Percentiles rank a stretch among this genome's conserved stretches.
These are phyloP conservation scores for Spodoptera picta DNA, from an alignment of 2,888 invertebrate species.

Conservation along the genomic window DNA sequence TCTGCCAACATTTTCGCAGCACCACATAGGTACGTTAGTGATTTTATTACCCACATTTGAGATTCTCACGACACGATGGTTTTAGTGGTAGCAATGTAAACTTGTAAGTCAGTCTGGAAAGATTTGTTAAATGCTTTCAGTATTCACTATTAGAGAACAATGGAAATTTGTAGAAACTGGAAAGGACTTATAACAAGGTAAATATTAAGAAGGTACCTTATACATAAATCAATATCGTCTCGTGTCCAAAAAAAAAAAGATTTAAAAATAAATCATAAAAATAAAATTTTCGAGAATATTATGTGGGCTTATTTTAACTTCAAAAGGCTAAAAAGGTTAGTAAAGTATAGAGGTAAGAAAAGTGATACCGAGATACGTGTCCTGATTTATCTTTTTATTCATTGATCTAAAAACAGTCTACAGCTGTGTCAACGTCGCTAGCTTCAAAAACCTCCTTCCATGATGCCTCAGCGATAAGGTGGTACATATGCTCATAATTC, in stretches of 20 bases:
- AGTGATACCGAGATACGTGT: constrained; percentile 17
- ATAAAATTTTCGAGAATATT: not conserved
- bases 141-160: not conserved
- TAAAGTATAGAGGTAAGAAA: constrained; percentile 16
- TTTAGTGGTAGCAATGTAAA: constrained; percentile 20
- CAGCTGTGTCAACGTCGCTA: too few species aligned
- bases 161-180: too few species aligned
- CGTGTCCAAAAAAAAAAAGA: too few species aligned
- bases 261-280: too few species aligned
- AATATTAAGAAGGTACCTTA: too few species aligned
- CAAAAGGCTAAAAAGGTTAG: constrained; percentile 1
- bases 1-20: constrained; percentile 11
- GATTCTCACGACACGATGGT: constrained; percentile 16
- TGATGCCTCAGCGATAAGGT: too few species aligned
- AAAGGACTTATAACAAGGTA: too few species aligned
- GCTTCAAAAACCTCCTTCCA: too few species aligned
- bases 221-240: too few species aligned
- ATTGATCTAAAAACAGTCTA: too few species aligned
- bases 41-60: constrained; percentile 37
- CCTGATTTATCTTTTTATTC: constrained; percentile 27
- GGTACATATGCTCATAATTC: too few species aligned
- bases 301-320: not conserved
- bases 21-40: constrained; percentile 44
- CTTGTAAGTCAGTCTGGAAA: constrained; percentile 14
- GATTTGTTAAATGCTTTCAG: constrained; percentile 1